Evolutionary conservation across 2,113 vertebrate species (phyloP), one percentile per base, ranked within the genome.

Genomic region (Oncorhynchus mykiss): DNA sequence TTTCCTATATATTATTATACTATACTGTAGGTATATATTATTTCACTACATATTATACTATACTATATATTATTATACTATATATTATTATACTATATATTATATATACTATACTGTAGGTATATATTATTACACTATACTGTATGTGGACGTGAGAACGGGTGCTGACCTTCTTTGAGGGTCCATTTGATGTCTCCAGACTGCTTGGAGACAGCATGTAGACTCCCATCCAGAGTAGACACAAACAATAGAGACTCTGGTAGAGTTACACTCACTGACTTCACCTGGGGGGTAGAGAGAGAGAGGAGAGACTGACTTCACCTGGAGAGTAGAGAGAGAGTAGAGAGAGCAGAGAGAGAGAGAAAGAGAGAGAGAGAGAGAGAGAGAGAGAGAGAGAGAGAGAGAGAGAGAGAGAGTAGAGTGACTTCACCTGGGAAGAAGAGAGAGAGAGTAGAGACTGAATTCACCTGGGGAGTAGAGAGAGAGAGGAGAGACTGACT

Each of bases 111-210:
- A 39, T 39, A 45, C 39, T 45, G 39, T 39, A 9, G 1, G 34
- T 45, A 11, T 11, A 45, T 45, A 45, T 11, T 45, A 39, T 8
- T 39, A 39, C 7, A 34, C 11, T 18, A 12, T 18, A 54, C 12
- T 8, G 62, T 65, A 22, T 65, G 62, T 14, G n/a, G 5, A 12
- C 1, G 22, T 65, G 25, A 24, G 64, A 8, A 8, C 1, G 25
- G 24, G 25, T 2, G 14, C 68, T 49, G 72, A 99, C 98, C 97
- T 54, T 97, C 96, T 89, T 94, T 95, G 31, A 99, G 89, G 0
- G 96, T 97, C 98, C 98, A 99, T 82, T 95, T 95, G 86, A 98
- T 88, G 81, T 95, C 94, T 4, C 98, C 98, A 0, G 96, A 95
- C 84, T 94, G 94, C 88, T 96, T 97, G 88, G 93, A 97, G 77